These are phyloP conservation scores for Pao palembangensis DNA, from an alignment of 2,113 vertebrate genomes.

Conservation along the genomic window DNA sequence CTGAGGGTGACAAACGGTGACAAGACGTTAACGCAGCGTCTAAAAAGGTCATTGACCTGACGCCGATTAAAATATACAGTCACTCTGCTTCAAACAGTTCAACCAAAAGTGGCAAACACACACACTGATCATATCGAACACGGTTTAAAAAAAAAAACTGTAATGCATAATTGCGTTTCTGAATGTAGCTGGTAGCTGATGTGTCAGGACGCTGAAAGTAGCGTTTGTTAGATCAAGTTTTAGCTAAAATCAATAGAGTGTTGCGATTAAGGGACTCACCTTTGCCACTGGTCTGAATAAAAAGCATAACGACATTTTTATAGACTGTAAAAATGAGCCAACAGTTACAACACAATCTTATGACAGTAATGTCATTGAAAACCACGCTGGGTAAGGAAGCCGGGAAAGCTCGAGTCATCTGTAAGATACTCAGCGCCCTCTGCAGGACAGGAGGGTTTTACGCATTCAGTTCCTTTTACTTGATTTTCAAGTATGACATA, in stretches of 20 bases:
- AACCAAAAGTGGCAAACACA: too few species aligned
- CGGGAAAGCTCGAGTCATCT: not conserved
- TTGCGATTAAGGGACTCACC: conserved; percentile 27
- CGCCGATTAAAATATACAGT: not conserved
- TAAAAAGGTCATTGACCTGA: not conserved
- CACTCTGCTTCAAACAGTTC: not conserved
- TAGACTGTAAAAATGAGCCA: not conserved
- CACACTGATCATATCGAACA: too few species aligned
- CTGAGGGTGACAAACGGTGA: conserved; percentile 26
- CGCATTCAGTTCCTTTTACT: not conserved
- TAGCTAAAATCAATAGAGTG: too few species aligned
- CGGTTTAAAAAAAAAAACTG: too few species aligned
- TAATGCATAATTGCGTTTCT: too few species aligned
- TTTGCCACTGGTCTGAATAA: conserved; percentile 39
- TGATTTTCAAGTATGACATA: not conserved
- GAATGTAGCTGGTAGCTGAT: too few species aligned
- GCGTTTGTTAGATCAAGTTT: too few species aligned
- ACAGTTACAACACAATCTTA: conserved; percentile 8
- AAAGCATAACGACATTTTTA: conserved; percentile 48
- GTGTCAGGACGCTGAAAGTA: too few species aligned
- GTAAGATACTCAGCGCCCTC: not conserved
- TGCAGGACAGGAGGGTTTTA: conserved; percentile 27
- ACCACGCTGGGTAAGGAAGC: conserved; percentile 51
- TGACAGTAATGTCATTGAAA: conserved; percentile 60
- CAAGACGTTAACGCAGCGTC: not conserved